Conservation (phyloP, 2,113 vertebrate genomes). For the Sprattus sprattus region DNA sequence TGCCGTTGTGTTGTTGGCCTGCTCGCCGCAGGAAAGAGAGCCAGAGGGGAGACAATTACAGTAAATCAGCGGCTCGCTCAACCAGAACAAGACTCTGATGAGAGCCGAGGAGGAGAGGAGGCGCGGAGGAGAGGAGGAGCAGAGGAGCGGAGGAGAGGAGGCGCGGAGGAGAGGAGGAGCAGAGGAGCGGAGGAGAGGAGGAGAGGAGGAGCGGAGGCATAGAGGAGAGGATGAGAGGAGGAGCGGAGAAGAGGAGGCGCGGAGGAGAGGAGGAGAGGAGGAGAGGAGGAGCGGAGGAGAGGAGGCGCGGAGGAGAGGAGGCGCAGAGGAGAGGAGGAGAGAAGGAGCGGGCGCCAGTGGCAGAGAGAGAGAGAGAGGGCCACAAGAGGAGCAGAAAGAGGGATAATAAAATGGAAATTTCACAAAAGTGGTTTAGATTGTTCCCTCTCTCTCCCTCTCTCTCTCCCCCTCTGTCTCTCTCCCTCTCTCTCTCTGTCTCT, state of each 20-base stretch:
- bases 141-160: too few species aligned
- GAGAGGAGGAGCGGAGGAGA: background rate
- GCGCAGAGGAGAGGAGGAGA: background rate
- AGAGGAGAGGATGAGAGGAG: background rate
- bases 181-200: conserved; percentile 3
- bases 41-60: conserved; percentile 30
- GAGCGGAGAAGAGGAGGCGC: background rate
- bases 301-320: background rate
- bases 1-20: background rate
- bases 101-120: background rate
- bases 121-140: background rate
- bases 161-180: background rate
- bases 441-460: background rate
- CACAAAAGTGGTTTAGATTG: background rate
- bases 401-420: conserved; percentile 25
- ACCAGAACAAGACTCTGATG: background rate
- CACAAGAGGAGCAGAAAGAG: background rate
- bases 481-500: background rate
- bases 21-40: background rate
- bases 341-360: background rate
- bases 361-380: too few species aligned
- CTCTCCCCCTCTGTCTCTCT: background rate
- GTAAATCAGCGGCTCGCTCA: background rate
- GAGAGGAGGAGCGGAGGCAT: background rate
- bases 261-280: background rate